Conservation (phyloP, 2,797 vertebrate genomes). For the Pitangus sulphuratus region DNA sequence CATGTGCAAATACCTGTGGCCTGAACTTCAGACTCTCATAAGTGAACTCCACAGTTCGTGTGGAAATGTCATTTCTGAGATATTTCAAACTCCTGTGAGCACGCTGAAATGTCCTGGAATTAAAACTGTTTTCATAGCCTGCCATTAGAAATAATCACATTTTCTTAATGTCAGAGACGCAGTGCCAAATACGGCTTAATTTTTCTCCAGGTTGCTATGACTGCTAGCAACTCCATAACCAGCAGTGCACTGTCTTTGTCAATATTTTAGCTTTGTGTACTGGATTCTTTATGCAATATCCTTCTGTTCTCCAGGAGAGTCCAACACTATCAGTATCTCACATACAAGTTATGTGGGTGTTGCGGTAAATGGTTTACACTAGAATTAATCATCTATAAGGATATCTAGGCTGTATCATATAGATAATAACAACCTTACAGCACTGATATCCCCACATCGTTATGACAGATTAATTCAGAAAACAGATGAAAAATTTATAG, state of each 20-base stretch:
- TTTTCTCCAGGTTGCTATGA: neutral
- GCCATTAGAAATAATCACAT: neutral
- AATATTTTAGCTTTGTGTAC: neutral
- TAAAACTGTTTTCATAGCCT: neutral
- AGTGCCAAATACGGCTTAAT: neutral
- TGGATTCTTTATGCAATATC: neutral
- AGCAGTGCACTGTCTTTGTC: neutral
- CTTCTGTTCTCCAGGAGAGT: neutral
- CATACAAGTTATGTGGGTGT: neutral
- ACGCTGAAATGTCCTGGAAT: neutral
- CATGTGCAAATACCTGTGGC: neutral
- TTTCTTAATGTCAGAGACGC: neutral
- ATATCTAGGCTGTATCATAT: neutral
- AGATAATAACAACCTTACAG: neutral
- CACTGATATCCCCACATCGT: neutral
- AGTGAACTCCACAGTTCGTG: neutral
- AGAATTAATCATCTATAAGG: neutral
- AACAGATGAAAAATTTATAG: neutral
- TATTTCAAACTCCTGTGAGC: neutral
- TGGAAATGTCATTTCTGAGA: constrained; percentile 17
- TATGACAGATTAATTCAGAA: neutral
- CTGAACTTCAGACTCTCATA: neutral
- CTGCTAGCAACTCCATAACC: neutral
- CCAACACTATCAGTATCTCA: neutral
- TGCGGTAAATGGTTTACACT: neutral